A percentile compares a stretch with the other conserved stretches of the same genome.
phyloP scores from a whole-genome alignment of 1,140 invertebrate genomes.

The Caerostris extrusa region DNA sequence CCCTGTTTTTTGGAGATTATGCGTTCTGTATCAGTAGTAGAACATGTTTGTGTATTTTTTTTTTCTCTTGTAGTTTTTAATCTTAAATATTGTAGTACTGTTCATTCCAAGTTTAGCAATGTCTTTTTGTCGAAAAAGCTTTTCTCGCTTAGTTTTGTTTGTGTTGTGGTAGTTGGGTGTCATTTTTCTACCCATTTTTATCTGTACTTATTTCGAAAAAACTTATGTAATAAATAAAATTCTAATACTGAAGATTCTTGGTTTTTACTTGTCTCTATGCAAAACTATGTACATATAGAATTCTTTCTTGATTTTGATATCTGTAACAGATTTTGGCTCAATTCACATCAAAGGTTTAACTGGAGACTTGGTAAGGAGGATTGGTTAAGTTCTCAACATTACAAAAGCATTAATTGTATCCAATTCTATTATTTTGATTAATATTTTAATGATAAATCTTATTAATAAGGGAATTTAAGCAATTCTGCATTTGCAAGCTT shows the following conservation, averaged over 20 bases:
- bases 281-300: too few relatives aligned
- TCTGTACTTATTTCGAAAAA: conserved; percentile 55
- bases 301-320: too few relatives aligned
- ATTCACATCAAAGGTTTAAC: too few relatives aligned
- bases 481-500: too few relatives aligned
- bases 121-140: not conserved
- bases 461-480: too few relatives aligned
- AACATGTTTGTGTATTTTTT: conserved; percentile 58
- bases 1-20: conserved; percentile 72
- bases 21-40: conserved; percentile 70
- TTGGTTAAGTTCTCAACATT: too few relatives aligned
- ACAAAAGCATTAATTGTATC: too few relatives aligned
- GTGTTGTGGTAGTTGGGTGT: conserved; percentile 75
- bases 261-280: too few relatives aligned
- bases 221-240: conserved; percentile 70
- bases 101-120: conserved; percentile 69
- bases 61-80: conserved; percentile 54
- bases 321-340: too few relatives aligned
- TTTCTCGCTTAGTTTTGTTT: conserved; percentile 35
- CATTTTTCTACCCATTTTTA: conserved; percentile 68
- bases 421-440: too few relatives aligned
- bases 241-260: not conserved
- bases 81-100: conserved; percentile 60
- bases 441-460: too few relatives aligned
- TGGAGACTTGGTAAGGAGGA: too few relatives aligned